A percentile compares a stretch with the other conserved stretches of the same genome.
phyloP scores from a whole-genome alignment of 2,113 vertebrate species.

The Gallinago jamesoni region DNA sequence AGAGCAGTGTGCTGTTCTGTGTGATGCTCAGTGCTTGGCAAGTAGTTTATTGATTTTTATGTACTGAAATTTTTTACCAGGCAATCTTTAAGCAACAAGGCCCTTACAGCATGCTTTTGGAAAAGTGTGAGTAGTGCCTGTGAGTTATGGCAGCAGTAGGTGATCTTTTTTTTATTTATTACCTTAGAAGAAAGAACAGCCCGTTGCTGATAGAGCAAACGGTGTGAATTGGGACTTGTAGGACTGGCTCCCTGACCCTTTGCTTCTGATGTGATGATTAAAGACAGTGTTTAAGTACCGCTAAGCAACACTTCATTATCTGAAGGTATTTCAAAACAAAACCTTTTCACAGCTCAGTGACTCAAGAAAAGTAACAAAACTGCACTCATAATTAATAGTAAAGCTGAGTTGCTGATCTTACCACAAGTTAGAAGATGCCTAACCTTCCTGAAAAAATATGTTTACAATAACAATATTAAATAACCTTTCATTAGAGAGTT shows the following conservation, averaged over 20 bases:
- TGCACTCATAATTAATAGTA: not conserved
- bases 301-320: not conserved
- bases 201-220: not conserved
- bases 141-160: not conserved
- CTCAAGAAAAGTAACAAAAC: not conserved
- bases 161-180: not conserved
- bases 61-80: not conserved
- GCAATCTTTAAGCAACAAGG: not conserved
- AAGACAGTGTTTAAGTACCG: not conserved
- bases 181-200: not conserved
- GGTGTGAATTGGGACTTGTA: not conserved
- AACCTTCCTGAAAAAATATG: not conserved
- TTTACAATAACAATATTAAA: not conserved
- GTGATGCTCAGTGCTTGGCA: fast-evolving
- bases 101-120: not conserved
- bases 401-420: not conserved
- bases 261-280: not conserved
- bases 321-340: not conserved
- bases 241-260: not conserved
- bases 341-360: not conserved
- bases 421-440: not conserved
- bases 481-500: not conserved
- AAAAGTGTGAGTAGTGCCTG: not conserved
- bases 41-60: not conserved
- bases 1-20: not conserved